These are phyloP conservation scores for Slavum lentiscoides DNA, from an alignment of 2,888 invertebrate species.

Conservation along the genomic window DNA sequence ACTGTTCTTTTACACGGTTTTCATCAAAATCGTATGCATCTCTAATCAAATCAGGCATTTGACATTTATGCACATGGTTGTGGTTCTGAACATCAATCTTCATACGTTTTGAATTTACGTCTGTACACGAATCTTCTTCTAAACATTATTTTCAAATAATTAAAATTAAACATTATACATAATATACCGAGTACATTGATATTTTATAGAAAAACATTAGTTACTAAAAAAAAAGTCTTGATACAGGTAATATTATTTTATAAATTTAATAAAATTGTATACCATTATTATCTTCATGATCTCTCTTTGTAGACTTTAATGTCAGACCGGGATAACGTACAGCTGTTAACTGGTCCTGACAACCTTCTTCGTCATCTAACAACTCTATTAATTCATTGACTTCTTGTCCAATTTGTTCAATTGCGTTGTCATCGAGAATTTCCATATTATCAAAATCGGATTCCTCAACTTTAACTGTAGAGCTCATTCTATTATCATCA, in stretches of 20 bases:
- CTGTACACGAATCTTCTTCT: slow-evolving; percentile 8
- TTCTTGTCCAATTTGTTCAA: slow-evolving; percentile 40
- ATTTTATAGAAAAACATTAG: too few species aligned
- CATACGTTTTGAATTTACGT: not conserved
- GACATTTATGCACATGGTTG: slow-evolving; percentile 7
- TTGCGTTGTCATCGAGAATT: slow-evolving; percentile 31
- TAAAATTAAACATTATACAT: not conserved
- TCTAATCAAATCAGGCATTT: slow-evolving; percentile 41
- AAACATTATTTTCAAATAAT: slow-evolving; percentile 9
- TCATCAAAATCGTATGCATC: slow-evolving; percentile 31
- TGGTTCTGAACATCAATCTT: slow-evolving; percentile 7
- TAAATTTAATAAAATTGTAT: not conserved
- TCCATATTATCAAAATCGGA: slow-evolving; percentile 21
- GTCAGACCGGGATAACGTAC: slow-evolving; percentile 30
- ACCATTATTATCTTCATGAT: not conserved
- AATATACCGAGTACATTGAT: too few species aligned
- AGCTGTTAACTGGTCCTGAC: not conserved
- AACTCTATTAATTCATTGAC: slow-evolving; percentile 36
- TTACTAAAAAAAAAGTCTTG: too few species aligned
- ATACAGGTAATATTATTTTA: too few species aligned
- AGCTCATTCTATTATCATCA: slow-evolving; percentile 34
- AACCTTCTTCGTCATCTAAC: slow-evolving; percentile 30
- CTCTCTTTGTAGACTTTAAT: slow-evolving; percentile 34
- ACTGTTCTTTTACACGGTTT: not conserved
- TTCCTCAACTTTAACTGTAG: not conserved